These are phyloP conservation scores for Antrozous pallidus DNA, from an alignment of 2,797 vertebrate species.

Conservation along the genomic window DNA sequence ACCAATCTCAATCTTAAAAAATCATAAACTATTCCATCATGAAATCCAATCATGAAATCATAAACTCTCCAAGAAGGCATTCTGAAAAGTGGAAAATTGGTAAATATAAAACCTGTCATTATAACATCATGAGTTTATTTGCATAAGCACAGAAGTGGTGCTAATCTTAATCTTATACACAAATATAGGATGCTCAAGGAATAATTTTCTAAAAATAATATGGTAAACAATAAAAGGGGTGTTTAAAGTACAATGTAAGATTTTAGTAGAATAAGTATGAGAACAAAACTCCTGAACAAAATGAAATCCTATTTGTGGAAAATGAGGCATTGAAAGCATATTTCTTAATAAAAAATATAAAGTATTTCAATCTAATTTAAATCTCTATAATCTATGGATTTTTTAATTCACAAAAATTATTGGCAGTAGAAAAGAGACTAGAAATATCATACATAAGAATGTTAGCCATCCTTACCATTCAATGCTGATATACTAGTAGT, in stretches of 20 bases:
- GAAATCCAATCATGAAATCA: conserved; percentile 66
- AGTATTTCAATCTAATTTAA: conserved; percentile 22
- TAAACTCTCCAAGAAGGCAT: conserved; percentile 61
- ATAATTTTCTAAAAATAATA: conserved; percentile 50
- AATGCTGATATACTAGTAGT: not conserved
- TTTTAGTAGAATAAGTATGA: conserved; percentile 38
- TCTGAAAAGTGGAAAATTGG: conserved; percentile 59
- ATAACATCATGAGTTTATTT: conserved; percentile 60
- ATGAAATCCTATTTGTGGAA: conserved; percentile 23
- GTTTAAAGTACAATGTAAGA: conserved; percentile 30
- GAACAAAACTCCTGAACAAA: conserved; percentile 38
- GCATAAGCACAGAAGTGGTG: conserved; percentile 47
- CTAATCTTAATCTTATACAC: conserved; percentile 43
- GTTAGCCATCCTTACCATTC: not conserved
- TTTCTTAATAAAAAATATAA: conserved; percentile 42
- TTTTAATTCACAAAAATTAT: not conserved
- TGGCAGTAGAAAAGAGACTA: conserved; percentile 28
- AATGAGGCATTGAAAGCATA: not conserved
- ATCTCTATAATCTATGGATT: conserved; percentile 27
- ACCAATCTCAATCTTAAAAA: conserved; percentile 65
- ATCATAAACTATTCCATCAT: conserved; percentile 63
- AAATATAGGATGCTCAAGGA: conserved; percentile 35
- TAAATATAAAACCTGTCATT: conserved; percentile 70
- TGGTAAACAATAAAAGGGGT: conserved; percentile 23
- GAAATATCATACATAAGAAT: not conserved